Percentiles rank a stretch among this genome's conserved stretches.
Evolutionary conservation across 2,113 vertebrate species (phyloP).

Genomic region (Lagopus muta): DNA sequence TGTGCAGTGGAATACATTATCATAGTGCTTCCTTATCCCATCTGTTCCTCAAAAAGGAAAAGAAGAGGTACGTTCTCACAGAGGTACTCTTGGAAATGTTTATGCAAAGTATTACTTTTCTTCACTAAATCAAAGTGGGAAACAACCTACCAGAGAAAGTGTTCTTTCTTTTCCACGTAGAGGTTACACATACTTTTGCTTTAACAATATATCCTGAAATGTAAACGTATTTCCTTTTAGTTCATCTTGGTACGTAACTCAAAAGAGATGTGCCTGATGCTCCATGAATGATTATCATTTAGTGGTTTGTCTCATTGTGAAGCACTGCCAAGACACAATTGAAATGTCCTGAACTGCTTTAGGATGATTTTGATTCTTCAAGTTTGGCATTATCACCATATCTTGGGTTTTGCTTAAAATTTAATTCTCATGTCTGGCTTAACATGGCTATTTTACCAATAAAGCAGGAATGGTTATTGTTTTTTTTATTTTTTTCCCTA

Average conservation of each 20-base stretch:
- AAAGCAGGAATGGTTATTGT: slow-evolving; percentile 61
- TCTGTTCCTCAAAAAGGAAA: slow-evolving; percentile 20
- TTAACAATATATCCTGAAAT: background rate
- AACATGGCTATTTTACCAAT: slow-evolving; percentile 67
- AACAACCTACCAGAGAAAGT: background rate
- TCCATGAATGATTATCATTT: slow-evolving; percentile 15
- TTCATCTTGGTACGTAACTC: slow-evolving; percentile 15
- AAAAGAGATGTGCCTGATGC: background rate
- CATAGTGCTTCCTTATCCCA: slow-evolving; percentile 6
- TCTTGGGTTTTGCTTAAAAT: slow-evolving; percentile 39
- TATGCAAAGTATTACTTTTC: slow-evolving; percentile 29
- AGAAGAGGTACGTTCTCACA: background rate
- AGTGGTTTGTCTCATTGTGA: background rate
- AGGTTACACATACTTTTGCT: background rate
- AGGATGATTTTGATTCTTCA: slow-evolving; percentile 32
- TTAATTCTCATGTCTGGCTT: slow-evolving; percentile 46
- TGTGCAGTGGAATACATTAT: slow-evolving; percentile 15
- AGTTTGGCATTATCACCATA: slow-evolving; percentile 10
- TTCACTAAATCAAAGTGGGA: slow-evolving; percentile 20
- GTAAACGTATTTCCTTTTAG: background rate
- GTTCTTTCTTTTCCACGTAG: background rate
- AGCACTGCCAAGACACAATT: slow-evolving; percentile 24
- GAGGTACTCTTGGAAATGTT: slow-evolving; percentile 34
- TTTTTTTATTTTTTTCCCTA: slow-evolving; percentile 23
- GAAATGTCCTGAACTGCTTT: slow-evolving; percentile 1